Evolutionary conservation across 2,113 vertebrate genomes (phyloP), one percentile per base, ranked within the genome.

Genomic region (Chrysochloris asiatica): DNA sequence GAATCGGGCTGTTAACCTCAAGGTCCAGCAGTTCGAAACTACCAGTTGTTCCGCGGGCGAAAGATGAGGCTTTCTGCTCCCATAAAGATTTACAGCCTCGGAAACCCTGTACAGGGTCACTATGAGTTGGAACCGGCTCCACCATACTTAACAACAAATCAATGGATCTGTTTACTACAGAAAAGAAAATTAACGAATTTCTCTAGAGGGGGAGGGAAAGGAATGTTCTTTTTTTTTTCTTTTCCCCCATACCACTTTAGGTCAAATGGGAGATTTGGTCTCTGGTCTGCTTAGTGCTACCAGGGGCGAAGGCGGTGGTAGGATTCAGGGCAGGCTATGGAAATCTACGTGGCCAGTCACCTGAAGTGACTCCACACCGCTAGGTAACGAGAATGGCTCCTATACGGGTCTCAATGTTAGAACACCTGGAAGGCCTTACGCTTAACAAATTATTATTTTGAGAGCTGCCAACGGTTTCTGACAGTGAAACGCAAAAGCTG

Each of bases 91-190:
- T n/a, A n/a, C n/a, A n/a, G n/a, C n/a, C n/a, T n/a, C n/a, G n/a
- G n/a, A n/a, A n/a, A n/a, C n/a, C n/a, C n/a, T n/a, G n/a, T n/a
- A n/a, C n/a, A n/a, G n/a, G n/a, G n/a, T n/a, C n/a, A n/a, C n/a
- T n/a, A n/a, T n/a, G n/a, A n/a, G n/a, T n/a, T n/a, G n/a, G n/a
- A n/a, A n/a, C n/a, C n/a, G n/a, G n/a, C n/a, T n/a, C n/a, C n/a
- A n/a, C n/a, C n/a, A n/a, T n/a, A n/a, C n/a, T n/a, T n/a, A n/a
- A n/a, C n/a, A n/a, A n/a, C n/a, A n/a, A n/a, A n/a, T n/a, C n/a
- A n/a, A n/a, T n/a, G n/a, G n/a, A 85, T 73, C 82, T 30, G 5
- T 43, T 83, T 86, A 86, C 45, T 48, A 89, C 67, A 87, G 61
- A 63, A 88, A n/a, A 89, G 8, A 83, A 4, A 63, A 91, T 30